phyloP scores from a whole-genome alignment of 1,140 invertebrate genomes.

The Plectrocnemia conspersa region DNA sequence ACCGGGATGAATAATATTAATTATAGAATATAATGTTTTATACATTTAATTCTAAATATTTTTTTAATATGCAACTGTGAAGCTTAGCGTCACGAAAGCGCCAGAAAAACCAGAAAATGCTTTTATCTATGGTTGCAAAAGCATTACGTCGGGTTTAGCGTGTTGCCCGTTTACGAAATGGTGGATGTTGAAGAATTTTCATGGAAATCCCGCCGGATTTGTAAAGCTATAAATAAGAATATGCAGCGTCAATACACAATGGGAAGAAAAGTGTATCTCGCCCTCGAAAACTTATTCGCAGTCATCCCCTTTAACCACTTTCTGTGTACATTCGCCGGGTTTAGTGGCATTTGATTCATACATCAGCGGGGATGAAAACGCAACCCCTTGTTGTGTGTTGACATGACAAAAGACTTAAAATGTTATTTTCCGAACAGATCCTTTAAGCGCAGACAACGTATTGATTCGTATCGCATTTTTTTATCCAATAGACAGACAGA shows the following conservation, averaged over 20 bases:
- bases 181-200: slow-evolving; percentile 20
- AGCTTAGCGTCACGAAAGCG: too few relatives aligned
- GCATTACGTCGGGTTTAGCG: slow-evolving; percentile 11
- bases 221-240: slow-evolving; percentile 21
- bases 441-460: too few relatives aligned
- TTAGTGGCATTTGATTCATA: not conserved
- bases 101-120: slow-evolving; percentile 15
- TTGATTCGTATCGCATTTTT: too few relatives aligned
- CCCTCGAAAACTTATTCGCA: not conserved
- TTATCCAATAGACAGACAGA: too few relatives aligned
- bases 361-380: not conserved
- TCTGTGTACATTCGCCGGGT: not conserved
- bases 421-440: not conserved
- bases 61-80: too few relatives aligned
- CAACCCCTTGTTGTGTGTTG: too few relatives aligned
- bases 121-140: slow-evolving; percentile 10
- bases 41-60: too few relatives aligned
- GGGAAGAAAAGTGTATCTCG: not conserved
- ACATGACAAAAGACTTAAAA: not conserved
- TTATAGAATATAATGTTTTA: too few relatives aligned
- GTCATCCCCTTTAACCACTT: not conserved
- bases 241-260: slow-evolving; percentile 11
- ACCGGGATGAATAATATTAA: too few relatives aligned
- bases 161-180: slow-evolving; percentile 3
- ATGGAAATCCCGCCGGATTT: slow-evolving; percentile 23